Evolutionary conservation across 2,797 vertebrate genomes (phyloP), one percentile per base, ranked within the genome.

Genomic region (Pyrocephalus nanus): DNA sequence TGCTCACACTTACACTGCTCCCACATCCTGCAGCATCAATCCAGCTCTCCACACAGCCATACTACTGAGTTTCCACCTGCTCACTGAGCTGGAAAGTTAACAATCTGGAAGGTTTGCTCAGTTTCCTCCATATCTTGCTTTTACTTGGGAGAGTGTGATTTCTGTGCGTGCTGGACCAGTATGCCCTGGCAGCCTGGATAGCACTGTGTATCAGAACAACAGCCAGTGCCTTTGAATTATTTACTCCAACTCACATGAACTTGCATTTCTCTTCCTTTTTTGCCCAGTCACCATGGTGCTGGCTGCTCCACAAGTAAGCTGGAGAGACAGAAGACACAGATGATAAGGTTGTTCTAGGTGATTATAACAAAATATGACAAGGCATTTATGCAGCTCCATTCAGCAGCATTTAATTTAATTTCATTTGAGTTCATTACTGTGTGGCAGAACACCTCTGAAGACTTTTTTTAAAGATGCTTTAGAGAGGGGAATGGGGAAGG

Each of bases 161-260:
- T 76, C 69, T 73, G 55, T 90, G 75, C 32, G 2, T 85, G 95
- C 85, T 74, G 84, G 58, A 62, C 76, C 45, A 11, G 50, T 4
- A 10, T 66, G 75, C 60, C 57, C 91, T 23, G 27, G 88, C 72
- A 36, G 45, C 53, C 74, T 60, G n/a, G 43, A 47, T 57, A 74
- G 48, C 45, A 34, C 72, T 47, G 58, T n/a, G 54, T 51, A 73
- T n/a, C 58, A 73, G 79, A 95, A 83, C 43, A 83, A 74, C 66
- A 72, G 76, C 48, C 62, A 66, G 76, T 11, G 34, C 70, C 76
- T 90, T 58, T 96, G 70, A 96, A 96, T 94, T 93, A 97, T 97
- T 96, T 91, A 96, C 38, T 94, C 82, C 58, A 92, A 89, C 88
- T 96, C 85, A 78, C 38, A 88, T 76, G 90, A 92, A 94, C 95